These are phyloP conservation scores for Neoaliturus tenellus DNA, from an alignment of 2,888 invertebrate genomes.

Conservation along the genomic window DNA sequence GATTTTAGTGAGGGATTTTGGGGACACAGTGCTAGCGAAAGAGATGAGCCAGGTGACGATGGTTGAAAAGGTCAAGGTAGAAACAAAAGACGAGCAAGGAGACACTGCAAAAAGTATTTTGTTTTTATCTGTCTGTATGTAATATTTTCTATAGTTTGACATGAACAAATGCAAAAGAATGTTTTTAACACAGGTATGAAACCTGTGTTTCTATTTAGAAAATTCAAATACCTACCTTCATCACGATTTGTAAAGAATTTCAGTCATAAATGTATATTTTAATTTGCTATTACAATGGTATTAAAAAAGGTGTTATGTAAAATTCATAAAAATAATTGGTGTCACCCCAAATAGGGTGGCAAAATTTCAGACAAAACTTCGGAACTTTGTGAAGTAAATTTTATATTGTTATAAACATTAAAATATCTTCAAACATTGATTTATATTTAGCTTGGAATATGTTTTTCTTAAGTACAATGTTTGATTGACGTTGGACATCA, in stretches of 20 bases:
- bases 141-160: background rate
- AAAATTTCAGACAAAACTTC: background rate
- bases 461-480: background rate
- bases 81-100: constrained; percentile 4
- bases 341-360: background rate
- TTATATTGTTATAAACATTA: background rate
- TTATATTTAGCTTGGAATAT: background rate
- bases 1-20: no score
- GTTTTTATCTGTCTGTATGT: background rate
- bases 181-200: background rate
- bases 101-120: background rate
- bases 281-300: background rate
- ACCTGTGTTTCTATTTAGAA: background rate
- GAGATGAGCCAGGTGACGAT: no score
- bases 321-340: background rate
- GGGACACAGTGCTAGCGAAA: no score
- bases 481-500: background rate
- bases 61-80: constrained; percentile 5
- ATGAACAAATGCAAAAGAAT: background rate
- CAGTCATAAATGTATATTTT: background rate
- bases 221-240: background rate
- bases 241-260: background rate
- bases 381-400: background rate
- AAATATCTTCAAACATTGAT: constrained; percentile 20
- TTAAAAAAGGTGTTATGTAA: background rate